These are phyloP conservation scores for Lateolabrax maculatus DNA, from an alignment of 2,797 vertebrate genomes.

Conservation along the genomic window DNA sequence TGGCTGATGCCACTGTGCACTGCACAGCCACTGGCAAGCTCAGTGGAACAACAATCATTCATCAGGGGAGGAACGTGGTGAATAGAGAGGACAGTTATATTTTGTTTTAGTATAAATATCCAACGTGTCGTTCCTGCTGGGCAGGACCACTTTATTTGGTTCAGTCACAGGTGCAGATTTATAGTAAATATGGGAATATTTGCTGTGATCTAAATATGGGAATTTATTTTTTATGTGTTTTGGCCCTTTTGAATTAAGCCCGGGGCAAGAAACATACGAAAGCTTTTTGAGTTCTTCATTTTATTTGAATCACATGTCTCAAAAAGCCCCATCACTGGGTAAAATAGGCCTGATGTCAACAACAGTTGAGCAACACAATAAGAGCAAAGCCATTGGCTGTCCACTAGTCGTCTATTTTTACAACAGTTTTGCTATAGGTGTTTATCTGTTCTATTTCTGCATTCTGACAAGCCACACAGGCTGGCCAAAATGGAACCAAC, in stretches of 20 bases:
- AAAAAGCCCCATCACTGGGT: slow-evolving; percentile 3
- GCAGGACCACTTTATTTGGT: slow-evolving; percentile 7
- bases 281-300: slow-evolving; percentile 18
- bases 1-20: slow-evolving; percentile 49
- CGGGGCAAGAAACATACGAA: background rate
- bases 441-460: slow-evolving; percentile 75
- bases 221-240: slow-evolving; percentile 3
- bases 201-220: slow-evolving; percentile 34
- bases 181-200: slow-evolving; percentile 46
- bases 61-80: slow-evolving; percentile 50
- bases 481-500: slow-evolving; percentile 40
- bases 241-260: slow-evolving; percentile 4
- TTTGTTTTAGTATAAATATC: slow-evolving; percentile 73
- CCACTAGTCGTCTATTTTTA: slow-evolving; percentile 58
- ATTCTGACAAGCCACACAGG: slow-evolving; percentile 43
- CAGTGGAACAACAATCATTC: slow-evolving; percentile 69
- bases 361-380: slow-evolving; percentile 44
- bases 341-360: slow-evolving; percentile 35
- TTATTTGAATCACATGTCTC: slow-evolving; percentile 26
- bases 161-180: slow-evolving; percentile 33
- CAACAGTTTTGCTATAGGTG: slow-evolving; percentile 52
- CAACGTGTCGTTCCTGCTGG: slow-evolving; percentile 49
- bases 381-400: slow-evolving; percentile 46
- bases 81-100: slow-evolving; percentile 59
- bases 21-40: slow-evolving; percentile 54